These are phyloP conservation scores for Dreissena rostriformis DNA, from an alignment of 1,140 invertebrate genomes.

Conservation along the genomic window DNA sequence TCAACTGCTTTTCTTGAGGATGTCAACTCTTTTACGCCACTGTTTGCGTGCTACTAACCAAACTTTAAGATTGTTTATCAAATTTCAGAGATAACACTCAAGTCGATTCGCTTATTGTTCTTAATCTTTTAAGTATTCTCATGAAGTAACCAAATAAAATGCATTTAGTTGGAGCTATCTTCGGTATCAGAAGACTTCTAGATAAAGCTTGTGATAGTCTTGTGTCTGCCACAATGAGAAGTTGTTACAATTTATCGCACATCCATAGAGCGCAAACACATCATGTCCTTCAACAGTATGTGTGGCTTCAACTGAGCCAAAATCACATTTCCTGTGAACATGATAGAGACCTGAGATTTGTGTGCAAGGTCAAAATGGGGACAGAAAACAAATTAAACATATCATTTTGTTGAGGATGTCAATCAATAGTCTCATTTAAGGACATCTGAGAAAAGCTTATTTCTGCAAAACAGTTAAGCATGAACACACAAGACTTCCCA, in stretches of 20 bases:
- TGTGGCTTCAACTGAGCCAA: too few species aligned
- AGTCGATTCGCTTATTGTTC: constrained; percentile 38
- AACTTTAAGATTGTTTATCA: constrained; percentile 26
- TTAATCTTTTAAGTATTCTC: constrained; percentile 13
- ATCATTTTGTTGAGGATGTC: too few species aligned
- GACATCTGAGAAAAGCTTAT: too few species aligned
- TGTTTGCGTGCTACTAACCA: neutral
- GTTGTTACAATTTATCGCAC: constrained; percentile 1
- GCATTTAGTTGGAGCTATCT: neutral
- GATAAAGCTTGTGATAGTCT: neutral
- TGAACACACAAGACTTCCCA: too few species aligned
- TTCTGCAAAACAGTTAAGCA: too few species aligned
- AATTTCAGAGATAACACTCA: constrained; percentile 32
- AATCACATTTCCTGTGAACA: too few species aligned
- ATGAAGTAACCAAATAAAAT: neutral
- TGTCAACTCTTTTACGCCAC: constrained; percentile 13
- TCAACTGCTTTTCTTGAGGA: constrained; percentile 15
- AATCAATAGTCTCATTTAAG: too few species aligned
- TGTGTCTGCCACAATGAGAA: neutral
- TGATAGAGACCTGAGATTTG: too few species aligned
- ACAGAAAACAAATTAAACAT: too few species aligned
- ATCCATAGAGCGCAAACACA: too few species aligned
- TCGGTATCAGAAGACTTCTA: neutral
- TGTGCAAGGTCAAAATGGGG: too few species aligned
- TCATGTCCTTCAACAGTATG: too few species aligned